A percentile compares a stretch with the other conserved stretches of the same genome.
Evolutionary conservation across 2,888 invertebrate genomes (phyloP).

Genomic region (Polylopha cassiicola): DNA sequence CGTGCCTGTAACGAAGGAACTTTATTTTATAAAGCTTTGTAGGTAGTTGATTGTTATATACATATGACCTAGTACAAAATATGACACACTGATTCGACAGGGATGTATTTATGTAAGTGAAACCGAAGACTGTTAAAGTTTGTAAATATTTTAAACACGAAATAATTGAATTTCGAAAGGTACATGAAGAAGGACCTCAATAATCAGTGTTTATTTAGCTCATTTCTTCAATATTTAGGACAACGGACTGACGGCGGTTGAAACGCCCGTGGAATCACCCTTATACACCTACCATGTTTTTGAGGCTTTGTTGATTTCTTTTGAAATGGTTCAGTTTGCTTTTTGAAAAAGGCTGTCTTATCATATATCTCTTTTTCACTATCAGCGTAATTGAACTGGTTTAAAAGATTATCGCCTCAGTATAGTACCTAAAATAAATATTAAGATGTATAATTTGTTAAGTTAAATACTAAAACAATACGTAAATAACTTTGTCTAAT

Average conservation of each 20-base stretch:
- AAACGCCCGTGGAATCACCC: too few relatives aligned
- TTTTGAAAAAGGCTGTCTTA: too few relatives aligned
- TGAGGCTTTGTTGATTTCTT: too few relatives aligned
- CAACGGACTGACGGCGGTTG: too few relatives aligned
- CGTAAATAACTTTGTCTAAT: too few relatives aligned
- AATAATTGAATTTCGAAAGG: slow-evolving; percentile 40
- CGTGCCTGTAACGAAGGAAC: slow-evolving; percentile 23
- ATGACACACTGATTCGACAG: slow-evolving; percentile 68
- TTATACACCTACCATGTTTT: too few relatives aligned
- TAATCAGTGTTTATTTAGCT: slow-evolving; percentile 59
- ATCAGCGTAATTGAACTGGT: too few relatives aligned
- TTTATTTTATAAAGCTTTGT: slow-evolving; percentile 45
- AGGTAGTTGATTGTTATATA: slow-evolving; percentile 50
- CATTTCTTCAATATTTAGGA: too few relatives aligned
- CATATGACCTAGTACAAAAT: slow-evolving; percentile 39
- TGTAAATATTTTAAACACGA: slow-evolving; percentile 65
- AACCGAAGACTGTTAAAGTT: slow-evolving; percentile 74
- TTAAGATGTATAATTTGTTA: slow-evolving; percentile 51
- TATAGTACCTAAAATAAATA: slow-evolving; percentile 64
- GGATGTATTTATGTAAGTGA: slow-evolving; percentile 68
- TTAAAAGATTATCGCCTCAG: too few relatives aligned
- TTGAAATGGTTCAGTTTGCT: too few relatives aligned
- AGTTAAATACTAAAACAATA: slow-evolving; percentile 24
- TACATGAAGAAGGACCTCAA: slow-evolving; percentile 43
- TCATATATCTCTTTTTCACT: too few relatives aligned